phyloP scores from a whole-genome alignment of 2,888 invertebrate species.

The Drosophila austrosaltans region DNA sequence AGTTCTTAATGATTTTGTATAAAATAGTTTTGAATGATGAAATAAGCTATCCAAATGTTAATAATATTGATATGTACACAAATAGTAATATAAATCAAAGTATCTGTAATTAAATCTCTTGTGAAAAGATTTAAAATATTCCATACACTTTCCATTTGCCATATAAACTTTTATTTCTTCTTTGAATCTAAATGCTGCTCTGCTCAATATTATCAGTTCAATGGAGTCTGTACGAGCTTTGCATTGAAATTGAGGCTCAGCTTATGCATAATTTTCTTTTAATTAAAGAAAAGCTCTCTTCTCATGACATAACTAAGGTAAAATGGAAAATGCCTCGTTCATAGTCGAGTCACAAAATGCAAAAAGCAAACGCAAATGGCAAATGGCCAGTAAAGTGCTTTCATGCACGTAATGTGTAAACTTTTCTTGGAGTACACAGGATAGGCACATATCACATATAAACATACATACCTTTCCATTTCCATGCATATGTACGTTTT shows the following conservation, averaged over 20 bases:
- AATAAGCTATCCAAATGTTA: neutral
- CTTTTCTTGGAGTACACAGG: conserved; percentile 20
- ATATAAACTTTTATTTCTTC: too few species aligned
- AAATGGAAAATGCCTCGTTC: neutral
- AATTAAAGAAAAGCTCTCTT: conserved; percentile 3
- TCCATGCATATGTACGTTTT: neutral
- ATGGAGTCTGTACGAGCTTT: neutral
- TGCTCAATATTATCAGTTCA: neutral
- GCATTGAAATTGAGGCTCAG: neutral
- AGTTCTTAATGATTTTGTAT: too few species aligned
- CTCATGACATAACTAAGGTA: neutral
- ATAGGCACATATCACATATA: conserved; percentile 1
- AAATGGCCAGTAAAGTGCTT: conserved; percentile 63
- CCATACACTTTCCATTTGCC: too few species aligned
- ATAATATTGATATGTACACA: too few species aligned
- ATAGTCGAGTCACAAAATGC: conserved; percentile 39
- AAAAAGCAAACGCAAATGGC: conserved; percentile 36
- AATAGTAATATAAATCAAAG: neutral
- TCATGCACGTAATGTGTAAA: conserved; percentile 57
- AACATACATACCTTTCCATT: neutral
- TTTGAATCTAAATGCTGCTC: neutral
- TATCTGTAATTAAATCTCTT: neutral
- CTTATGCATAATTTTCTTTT: neutral
- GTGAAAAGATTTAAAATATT: too few species aligned
- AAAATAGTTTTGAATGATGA: too few species aligned